These are phyloP conservation scores for Electrona antarctica DNA, from an alignment of 2,113 vertebrate species.

Conservation along the genomic window DNA sequence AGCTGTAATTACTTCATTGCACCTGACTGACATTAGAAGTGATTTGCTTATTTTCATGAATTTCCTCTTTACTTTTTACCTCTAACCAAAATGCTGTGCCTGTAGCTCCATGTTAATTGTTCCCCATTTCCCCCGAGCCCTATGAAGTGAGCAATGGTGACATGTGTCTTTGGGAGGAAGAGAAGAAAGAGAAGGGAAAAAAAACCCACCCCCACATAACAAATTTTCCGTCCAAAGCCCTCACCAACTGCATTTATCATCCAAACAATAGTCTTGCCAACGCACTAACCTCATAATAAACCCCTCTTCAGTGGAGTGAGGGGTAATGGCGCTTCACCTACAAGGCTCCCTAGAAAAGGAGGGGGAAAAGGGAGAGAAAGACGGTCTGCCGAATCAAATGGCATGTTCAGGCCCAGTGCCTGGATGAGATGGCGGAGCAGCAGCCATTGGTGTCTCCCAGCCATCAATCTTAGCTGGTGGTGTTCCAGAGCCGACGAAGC, in stretches of 20 bases:
- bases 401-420: constrained; percentile 93
- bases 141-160: constrained; percentile 83
- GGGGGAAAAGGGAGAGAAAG: constrained; percentile 59
- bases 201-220: constrained; percentile 78
- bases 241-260: constrained; percentile 93
- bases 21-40: constrained; percentile 74
- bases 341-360: constrained; percentile 79
- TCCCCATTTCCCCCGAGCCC: constrained; percentile 64
- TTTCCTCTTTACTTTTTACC: constrained; percentile 59
- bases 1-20: constrained; percentile 67
- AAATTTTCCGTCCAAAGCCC: constrained; percentile 85
- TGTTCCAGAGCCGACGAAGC: constrained; percentile 88
- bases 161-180: constrained; percentile 82
- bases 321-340: constrained; percentile 98
- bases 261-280: constrained; percentile 98
- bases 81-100: constrained; percentile 63
- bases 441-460: constrained; percentile 90
- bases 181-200: constrained; percentile 28
- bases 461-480: constrained; percentile 96
- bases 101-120: constrained; percentile 74
- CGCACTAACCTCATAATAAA: constrained; percentile 98
- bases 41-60: constrained; percentile 79
- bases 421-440: constrained; percentile 92
- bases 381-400: constrained; percentile 63
- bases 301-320: constrained; percentile 94